A percentile compares a stretch with the other conserved stretches of the same genome.
These are phyloP conservation scores for Raja brachyura DNA, from an alignment of 2,113 vertebrate species.

Conservation along the genomic window DNA sequence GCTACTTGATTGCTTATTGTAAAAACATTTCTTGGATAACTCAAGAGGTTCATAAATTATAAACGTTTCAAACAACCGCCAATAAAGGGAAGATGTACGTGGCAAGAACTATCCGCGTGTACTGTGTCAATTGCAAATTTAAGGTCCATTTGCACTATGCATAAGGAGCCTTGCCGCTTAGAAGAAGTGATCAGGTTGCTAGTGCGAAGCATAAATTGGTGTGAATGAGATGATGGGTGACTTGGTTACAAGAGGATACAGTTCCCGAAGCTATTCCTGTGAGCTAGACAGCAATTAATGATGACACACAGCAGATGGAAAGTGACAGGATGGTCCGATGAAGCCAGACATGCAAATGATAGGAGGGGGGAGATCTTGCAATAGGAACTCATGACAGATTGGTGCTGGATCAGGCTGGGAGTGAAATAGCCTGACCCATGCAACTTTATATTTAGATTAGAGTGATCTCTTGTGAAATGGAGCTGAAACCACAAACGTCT, in stretches of 20 bases:
- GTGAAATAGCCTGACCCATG: not conserved
- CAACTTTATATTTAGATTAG: not conserved
- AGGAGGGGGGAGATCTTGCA: not conserved
- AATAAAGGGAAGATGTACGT: not conserved
- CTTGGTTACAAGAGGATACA: not conserved
- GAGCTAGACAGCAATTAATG: not conserved
- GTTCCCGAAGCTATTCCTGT: not conserved
- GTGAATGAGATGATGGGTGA: not conserved
- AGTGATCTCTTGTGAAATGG: not conserved
- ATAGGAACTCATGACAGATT: not conserved
- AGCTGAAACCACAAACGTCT: not conserved
- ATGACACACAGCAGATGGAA: not conserved
- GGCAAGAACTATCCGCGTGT: not conserved
- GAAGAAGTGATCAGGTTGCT: not conserved
- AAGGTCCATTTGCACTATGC: not conserved
- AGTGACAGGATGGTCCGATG: not conserved
- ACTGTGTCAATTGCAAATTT: not conserved
- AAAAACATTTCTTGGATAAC: not conserved
- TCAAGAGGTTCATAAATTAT: not conserved
- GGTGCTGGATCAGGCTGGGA: not conserved
- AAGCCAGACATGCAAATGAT: not conserved
- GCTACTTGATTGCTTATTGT: too few relatives aligned
- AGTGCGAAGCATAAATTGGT: not conserved
- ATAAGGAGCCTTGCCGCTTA: not conserved
- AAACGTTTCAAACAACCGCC: not conserved